Evolutionary conservation across 2,888 invertebrate species (phyloP).

Genomic region (Epirrhoe alternata): DNA sequence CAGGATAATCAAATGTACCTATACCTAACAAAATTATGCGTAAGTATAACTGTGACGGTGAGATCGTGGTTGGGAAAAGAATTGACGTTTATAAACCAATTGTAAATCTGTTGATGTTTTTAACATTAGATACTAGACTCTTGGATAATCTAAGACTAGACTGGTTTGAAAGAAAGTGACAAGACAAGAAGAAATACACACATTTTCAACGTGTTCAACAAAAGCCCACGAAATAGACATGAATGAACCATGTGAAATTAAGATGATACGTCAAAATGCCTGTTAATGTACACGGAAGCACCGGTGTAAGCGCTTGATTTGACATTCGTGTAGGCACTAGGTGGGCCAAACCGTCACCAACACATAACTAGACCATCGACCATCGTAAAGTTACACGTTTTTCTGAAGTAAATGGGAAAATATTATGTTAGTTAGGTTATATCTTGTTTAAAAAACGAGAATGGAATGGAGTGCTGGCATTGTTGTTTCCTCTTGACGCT

Average conservation of each 20-base stretch:
- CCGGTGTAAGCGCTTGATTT: slow-evolving; percentile 20
- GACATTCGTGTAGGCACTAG: slow-evolving; percentile 6
- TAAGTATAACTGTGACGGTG: slow-evolving; percentile 10
- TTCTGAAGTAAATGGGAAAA: not conserved
- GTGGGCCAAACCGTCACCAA: slow-evolving; percentile 37
- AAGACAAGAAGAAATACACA: no score
- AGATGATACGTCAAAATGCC: slow-evolving; percentile 29
- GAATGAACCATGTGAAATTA: slow-evolving; percentile 5
- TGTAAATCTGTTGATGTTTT: no score
- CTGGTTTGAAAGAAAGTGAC: no score
- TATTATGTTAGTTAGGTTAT: no score
- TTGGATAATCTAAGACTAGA: no score
- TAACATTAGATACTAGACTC: no score
- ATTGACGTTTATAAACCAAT: not conserved
- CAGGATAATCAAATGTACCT: not conserved
- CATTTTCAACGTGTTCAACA: not conserved
- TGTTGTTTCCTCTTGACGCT: no score
- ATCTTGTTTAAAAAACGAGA: no score
- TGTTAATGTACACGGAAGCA: slow-evolving; percentile 37
- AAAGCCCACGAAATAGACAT: slow-evolving; percentile 12
- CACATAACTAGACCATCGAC: slow-evolving; percentile 31
- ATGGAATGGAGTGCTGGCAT: no score
- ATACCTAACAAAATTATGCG: slow-evolving; percentile 8
- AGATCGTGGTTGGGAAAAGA: slow-evolving; percentile 4
- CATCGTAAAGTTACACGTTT: slow-evolving; percentile 33